Base-by-base conservation (phyloP, 2,888 invertebrate species). In the Eucriotettix oculatus region DNA sequence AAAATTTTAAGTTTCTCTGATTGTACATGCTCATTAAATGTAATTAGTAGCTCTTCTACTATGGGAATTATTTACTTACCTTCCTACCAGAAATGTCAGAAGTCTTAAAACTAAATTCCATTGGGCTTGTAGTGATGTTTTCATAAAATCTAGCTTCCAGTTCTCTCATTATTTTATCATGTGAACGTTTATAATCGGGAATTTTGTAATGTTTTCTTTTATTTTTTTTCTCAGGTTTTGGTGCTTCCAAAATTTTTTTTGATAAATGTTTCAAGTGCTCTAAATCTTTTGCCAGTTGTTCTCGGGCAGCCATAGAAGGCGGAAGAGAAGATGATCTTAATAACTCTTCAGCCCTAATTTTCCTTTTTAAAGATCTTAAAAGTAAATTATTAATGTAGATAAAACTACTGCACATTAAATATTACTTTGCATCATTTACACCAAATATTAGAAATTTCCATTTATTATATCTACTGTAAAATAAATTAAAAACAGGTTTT, bases 291-390 rank as follows among this genome's bases (percentile, higher is more conserved):
- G 60, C 44, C 40, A 62, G 16, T 42, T 61, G 56, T 65, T 85
- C 84, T 42, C 85, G 74, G 58, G 80, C 76, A 0, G 82, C 84
- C 84, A 85, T 85, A 1, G 80, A 80, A 0, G 84, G 83, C 0
- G 86, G 86, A 61, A 83, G 74, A 44, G 80, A 81, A 0, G 86
- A 79, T 1, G 78, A 77, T 62, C 79, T 80, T 58, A 86, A 71
- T 76, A 86, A 75, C 71, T 86, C 86, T 66, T 85, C 84, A 0
- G 86, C 80, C 61, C 86, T 75, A 48, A 86, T 80, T 67, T 81
- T 82, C 66, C 83, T 82, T 67, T 83, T 83, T 66, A 86, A 75
- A 16, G 79, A 76, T 65, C 84, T 83, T 65, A 48, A 12, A 29
- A 29, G 29, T 29, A 29, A 29, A 29, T 29, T 29, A 29, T 29